A percentile compares a stretch with the other conserved stretches of the same genome.
phyloP scores from a whole-genome alignment of 2,888 invertebrate genomes.

The Archips crataeganus region DNA sequence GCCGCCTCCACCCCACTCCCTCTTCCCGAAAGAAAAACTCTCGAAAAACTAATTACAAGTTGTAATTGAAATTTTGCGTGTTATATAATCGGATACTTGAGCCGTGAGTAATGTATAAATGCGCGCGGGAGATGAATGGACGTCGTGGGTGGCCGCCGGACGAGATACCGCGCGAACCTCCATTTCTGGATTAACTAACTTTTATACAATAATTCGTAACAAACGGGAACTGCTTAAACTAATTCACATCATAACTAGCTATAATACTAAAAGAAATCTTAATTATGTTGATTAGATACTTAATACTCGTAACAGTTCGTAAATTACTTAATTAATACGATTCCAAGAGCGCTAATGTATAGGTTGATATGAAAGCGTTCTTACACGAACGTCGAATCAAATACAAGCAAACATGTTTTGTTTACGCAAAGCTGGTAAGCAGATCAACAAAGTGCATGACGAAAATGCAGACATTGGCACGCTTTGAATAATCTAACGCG shows the following conservation, averaged over 20 bases:
- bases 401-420: not conserved
- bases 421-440: conserved; percentile 19
- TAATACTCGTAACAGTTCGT: too few species aligned
- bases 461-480: conserved; percentile 29
- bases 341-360: not conserved
- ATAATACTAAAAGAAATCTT: not conserved
- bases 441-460: conserved; percentile 27
- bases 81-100: conserved; percentile 87
- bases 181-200: conserved; percentile 74
- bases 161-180: conserved; percentile 69
- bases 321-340: too few species aligned
- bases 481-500: conserved; percentile 12
- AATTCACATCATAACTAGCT: not conserved
- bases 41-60: conserved; percentile 87
- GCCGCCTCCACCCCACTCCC: conserved; percentile 72
- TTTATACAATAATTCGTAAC: conserved; percentile 70
- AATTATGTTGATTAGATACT: too few species aligned
- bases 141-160: conserved; percentile 63
- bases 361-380: not conserved
- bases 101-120: conserved; percentile 86
- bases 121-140: conserved; percentile 81
- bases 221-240: conserved; percentile 44
- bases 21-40: conserved; percentile 86
- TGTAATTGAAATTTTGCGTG: conserved; percentile 87
- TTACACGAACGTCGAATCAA: not conserved